Percentiles rank a stretch among this genome's conserved stretches.
phyloP scores from a whole-genome alignment of 2,113 vertebrate species.

The Myotis yumanensis region DNA sequence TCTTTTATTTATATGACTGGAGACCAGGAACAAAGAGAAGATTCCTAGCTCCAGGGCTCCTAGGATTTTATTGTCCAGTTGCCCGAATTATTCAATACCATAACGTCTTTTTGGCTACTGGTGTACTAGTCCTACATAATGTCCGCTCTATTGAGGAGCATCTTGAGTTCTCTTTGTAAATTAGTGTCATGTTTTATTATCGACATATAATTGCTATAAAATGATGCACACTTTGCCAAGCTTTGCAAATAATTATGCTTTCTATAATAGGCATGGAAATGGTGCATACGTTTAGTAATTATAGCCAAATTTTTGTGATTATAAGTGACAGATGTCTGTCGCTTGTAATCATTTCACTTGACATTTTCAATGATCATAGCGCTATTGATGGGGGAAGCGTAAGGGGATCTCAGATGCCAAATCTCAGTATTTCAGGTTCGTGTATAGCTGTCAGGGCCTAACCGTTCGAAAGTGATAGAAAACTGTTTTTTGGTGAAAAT shows the following conservation, averaged over 20 bases:
- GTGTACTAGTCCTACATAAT: neutral
- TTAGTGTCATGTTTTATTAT: slow-evolving; percentile 48
- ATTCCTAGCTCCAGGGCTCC: neutral
- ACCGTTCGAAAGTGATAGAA: slow-evolving; percentile 72
- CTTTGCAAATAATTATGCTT: slow-evolving; percentile 67
- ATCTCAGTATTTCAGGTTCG: slow-evolving; percentile 83
- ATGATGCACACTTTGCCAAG: neutral
- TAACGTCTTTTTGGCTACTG: neutral
- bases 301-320: slow-evolving; percentile 72
- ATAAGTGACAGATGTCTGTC: slow-evolving; percentile 81
- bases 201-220: slow-evolving; percentile 60
- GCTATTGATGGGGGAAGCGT: slow-evolving; percentile 80
- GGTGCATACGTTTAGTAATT: slow-evolving; percentile 68
- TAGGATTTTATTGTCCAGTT: neutral
- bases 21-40: neutral
- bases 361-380: slow-evolving; percentile 81
- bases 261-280: slow-evolving; percentile 62
- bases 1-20: neutral
- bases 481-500: slow-evolving; percentile 67
- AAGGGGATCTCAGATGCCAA: slow-evolving; percentile 78
- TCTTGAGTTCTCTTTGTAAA: slow-evolving; percentile 40
- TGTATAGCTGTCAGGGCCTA: slow-evolving; percentile 79
- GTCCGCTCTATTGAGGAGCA: neutral
- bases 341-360: slow-evolving; percentile 77
- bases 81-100: neutral